Evolutionary conservation across 2,113 vertebrate species (phyloP).

Genomic region (Coptodon rendalli): DNA sequence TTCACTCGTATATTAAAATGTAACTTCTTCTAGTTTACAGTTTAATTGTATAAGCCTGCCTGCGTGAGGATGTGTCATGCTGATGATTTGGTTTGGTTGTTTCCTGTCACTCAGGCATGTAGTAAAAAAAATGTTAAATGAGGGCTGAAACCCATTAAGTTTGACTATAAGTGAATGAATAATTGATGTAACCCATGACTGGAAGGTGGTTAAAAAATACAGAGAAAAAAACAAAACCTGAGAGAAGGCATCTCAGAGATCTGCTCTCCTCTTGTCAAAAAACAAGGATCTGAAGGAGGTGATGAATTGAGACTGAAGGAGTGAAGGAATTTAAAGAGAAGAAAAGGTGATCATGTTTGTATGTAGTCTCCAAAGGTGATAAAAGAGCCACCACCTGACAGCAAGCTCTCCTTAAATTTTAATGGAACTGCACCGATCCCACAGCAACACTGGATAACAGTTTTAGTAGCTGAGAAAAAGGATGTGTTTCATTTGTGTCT

Average conservation of each 20-base stretch:
- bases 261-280: background rate
- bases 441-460: constrained; percentile 4
- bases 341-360: background rate
- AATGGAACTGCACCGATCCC: constrained; percentile 25
- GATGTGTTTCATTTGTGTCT: background rate
- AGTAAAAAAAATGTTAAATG: background rate
- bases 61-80: background rate
- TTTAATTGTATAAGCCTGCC: background rate
- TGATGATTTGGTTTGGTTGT: background rate
- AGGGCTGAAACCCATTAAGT: background rate
- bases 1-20: background rate
- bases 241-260: background rate
- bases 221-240: background rate
- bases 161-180: background rate
- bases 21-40: background rate
- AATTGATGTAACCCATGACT: background rate
- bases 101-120: background rate
- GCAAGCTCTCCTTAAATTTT: constrained; percentile 24
- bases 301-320: background rate
- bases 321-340: background rate
- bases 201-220: background rate
- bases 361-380: constrained; percentile 9
- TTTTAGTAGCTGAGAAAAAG: constrained; percentile 33
- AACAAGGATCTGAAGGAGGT: background rate
- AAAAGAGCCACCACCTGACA: constrained; percentile 15